Conservation (phyloP, 2,797 vertebrate genomes). For the Falco cherrug region DNA sequence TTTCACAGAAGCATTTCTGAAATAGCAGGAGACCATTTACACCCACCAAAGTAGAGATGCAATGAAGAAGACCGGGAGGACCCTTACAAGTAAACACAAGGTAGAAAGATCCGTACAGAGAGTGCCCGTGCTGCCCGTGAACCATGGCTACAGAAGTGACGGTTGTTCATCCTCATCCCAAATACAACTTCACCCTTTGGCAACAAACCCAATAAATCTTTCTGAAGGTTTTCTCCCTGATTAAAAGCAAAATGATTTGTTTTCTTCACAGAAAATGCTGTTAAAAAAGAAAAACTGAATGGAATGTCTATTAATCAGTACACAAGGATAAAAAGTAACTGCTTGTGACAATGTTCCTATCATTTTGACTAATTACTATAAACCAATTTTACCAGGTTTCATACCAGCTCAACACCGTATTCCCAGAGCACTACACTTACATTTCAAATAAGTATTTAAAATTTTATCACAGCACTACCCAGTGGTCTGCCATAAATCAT, state of each 20-base stretch:
- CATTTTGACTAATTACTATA: background rate
- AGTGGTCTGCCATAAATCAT: background rate
- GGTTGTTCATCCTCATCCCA: rapidly evolving
- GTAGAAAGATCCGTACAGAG: background rate
- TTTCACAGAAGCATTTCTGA: background rate
- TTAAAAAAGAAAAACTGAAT: background rate
- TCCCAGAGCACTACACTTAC: background rate
- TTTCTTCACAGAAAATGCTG: background rate
- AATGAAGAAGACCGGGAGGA: rapidly evolving
- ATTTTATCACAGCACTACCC: background rate
- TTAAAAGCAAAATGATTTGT: background rate
- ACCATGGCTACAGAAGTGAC: background rate
- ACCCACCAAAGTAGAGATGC: background rate
- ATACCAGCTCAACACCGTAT: rapidly evolving
- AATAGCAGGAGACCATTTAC: background rate
- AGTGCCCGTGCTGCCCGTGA: rapidly evolving
- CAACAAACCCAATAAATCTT: background rate
- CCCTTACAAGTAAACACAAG: background rate
- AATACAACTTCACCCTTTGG: background rate
- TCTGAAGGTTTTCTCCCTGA: background rate
- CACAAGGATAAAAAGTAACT: background rate
- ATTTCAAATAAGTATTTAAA: background rate
- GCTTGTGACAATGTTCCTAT: rapidly evolving
- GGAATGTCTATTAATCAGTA: background rate
- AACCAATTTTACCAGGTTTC: background rate